Evolutionary conservation across 2,113 vertebrate species (phyloP), one percentile per base, ranked within the genome.

Genomic region (Nerophis ophidion): DNA sequence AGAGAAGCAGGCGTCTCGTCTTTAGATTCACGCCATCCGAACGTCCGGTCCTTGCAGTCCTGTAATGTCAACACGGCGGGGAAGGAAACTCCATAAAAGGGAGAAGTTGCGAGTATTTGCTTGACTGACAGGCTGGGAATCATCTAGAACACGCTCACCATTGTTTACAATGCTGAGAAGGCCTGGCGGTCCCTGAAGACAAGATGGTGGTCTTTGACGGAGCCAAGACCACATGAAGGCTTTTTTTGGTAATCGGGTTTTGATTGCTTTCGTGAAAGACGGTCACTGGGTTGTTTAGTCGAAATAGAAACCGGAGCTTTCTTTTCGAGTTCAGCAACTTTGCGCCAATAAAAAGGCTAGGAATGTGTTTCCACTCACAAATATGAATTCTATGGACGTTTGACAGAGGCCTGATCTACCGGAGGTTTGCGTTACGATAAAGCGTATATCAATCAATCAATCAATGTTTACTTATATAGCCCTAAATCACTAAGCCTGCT

Each of bases 331-430:
- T 26, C 3, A 26, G 26, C 26, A 26, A 26, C 2, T 26, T 26
- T 26, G 35, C 14, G 19, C 36, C 54, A 56, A 56, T 42, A 59
- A 65, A 19, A 1, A 12, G n/a, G 8, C 55, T 48, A 60, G 53
- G 68, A 76, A 62, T 65, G 62, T 16, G 59, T 66, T 71, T n/a
- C 36, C 15, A 71, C 40, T 51, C 13, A 55, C 68, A 47, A 75
- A 70, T 68, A 75, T 72, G 63, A 14, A 14, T 76, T 76, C 60
- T 66, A 56, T 45, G 64, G 66, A 60, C 70, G 26, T 26, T 26
- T 26, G 26, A 26, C 26, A 26, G 26, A 26, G 26, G 26, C 2
- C 26, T 26, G 26, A 26, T 26, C 26, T 26, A 26, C 26, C 26
- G 26, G 26, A 26, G 26, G 26, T 26, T 26, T 26, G 26, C 26